Base-by-base conservation (phyloP, 1,140 invertebrate genomes). In the Oncopeltus fasciatus region DNA sequence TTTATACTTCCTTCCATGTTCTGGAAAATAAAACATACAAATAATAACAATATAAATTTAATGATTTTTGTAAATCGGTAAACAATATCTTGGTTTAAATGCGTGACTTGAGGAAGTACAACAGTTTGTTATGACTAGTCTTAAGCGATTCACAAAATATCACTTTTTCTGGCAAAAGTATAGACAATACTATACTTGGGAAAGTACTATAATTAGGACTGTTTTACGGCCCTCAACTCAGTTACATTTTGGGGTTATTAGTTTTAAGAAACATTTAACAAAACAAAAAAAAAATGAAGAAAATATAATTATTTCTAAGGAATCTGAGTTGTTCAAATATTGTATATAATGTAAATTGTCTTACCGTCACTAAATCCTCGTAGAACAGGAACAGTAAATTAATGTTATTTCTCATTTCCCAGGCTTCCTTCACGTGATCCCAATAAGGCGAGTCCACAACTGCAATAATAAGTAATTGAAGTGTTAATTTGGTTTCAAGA, bases 321-420 rank as follows among this genome's bases (percentile, higher is more conserved):
- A n/a, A n/a, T n/a, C n/a, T n/a, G n/a, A n/a, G n/a, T n/a, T n/a
- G n/a, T n/a, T n/a, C n/a, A n/a, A n/a, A n/a, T n/a, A n/a, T n/a
- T n/a, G n/a, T n/a, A n/a, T n/a, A n/a, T n/a, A n/a, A n/a, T n/a
- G n/a, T n/a, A n/a, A n/a, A n/a, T n/a, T n/a, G n/a, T n/a, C 64
- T 67, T 74, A 84, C 83, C 68, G 77, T 77, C 49, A 77, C 76
- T 71, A 91, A 81, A 66, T 90, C 83, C 74, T 92, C 88, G 69
- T 90, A 92, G 69, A 88, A 88, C 26, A 90, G 69, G 68, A 88
- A 89, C 0, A 89, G 69, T 49, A 91, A 69, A 69, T 88, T 88
- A 2, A 80, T 74, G 68, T 87, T 74, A 63, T 86, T 65, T 65
- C 80, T 75, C 20, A 74, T 69, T 0, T 78, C 68, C 80, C 84